A percentile compares a stretch with the other conserved stretches of the same genome.
Conservation (phyloP, 92 coral and sea anemone genomes). For the Epizoanthus illoricatus region DNA sequence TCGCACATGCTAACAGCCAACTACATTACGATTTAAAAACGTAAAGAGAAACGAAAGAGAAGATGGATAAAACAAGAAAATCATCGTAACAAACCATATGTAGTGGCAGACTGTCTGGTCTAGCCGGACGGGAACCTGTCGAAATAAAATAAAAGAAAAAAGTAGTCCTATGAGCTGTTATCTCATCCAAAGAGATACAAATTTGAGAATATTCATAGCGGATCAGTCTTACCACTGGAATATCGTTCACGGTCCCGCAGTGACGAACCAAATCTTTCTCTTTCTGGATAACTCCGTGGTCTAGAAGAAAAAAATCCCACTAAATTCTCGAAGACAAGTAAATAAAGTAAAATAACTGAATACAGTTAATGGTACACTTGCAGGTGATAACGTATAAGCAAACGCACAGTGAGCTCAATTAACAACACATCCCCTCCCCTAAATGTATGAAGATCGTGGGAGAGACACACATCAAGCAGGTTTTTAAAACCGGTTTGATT, state of each 20-base stretch:
- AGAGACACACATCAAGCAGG: no score
- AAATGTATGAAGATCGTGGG: no score
- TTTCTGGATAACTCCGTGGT: constrained; percentile 37
- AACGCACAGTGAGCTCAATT: no score
- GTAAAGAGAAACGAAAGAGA: no score
- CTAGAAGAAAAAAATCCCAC: constrained; percentile 1
- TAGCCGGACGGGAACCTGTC: constrained; percentile 9
- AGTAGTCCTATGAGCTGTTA: not conserved
- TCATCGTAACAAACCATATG: constrained; percentile 2
- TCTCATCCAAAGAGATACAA: not conserved
- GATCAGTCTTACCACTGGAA: constrained; percentile 20
- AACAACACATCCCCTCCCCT: no score
- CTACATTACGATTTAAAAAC: no score
- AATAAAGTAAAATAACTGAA: no score
- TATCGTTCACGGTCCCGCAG: constrained; percentile 26
- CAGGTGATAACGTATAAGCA: no score
- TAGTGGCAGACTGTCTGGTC: constrained; percentile 27
- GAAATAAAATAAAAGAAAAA: not conserved
- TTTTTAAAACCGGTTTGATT: no score
- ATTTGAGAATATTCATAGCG: not conserved
- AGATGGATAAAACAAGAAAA: not conserved
- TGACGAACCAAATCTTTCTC: constrained; percentile 1
- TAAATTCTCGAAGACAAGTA: not conserved
- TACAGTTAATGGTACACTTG: no score
- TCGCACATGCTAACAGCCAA: no score